Evolutionary conservation across 2,888 invertebrate species (phyloP).

Genomic region (Mythimna ferrago): DNA sequence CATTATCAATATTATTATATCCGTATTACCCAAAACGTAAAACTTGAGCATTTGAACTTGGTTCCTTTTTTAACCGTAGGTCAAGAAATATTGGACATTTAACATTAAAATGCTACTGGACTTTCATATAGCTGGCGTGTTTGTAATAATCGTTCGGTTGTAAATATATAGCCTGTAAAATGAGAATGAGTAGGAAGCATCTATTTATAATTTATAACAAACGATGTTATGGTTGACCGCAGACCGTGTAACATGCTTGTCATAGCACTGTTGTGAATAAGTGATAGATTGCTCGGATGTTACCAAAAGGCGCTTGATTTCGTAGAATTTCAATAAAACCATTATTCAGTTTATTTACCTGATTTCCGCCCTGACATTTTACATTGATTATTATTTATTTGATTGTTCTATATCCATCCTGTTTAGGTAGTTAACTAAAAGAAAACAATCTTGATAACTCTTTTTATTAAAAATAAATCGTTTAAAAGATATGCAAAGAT

Average conservation of each 20-base stretch:
- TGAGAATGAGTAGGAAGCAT: conserved; percentile 25
- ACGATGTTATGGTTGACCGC: conserved; percentile 15
- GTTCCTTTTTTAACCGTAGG: neutral
- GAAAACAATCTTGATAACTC: no score
- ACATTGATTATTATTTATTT: neutral
- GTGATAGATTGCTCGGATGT: conserved; percentile 42
- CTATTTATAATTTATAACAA: conserved; percentile 12
- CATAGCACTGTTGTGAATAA: conserved; percentile 16
- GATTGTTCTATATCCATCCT: neutral
- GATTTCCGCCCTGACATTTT: conserved; percentile 1
- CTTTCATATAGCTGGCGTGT: conserved; percentile 5
- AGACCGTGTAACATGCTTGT: conserved; percentile 18
- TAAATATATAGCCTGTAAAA: conserved; percentile 14
- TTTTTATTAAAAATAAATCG: no score
- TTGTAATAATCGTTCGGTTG: conserved; percentile 21
- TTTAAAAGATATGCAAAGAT: no score
- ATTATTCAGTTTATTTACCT: neutral
- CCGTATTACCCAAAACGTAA: neutral
- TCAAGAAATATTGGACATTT: conserved; percentile 6
- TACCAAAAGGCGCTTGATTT: conserved; percentile 26
- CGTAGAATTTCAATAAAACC: neutral
- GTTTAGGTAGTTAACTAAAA: no score
- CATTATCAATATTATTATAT: no score
- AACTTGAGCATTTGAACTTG: neutral
- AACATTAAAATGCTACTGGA: conserved; percentile 4